Evolutionary conservation across 2,113 vertebrate species (phyloP).

Genomic region (Chunga burmeisteri): DNA sequence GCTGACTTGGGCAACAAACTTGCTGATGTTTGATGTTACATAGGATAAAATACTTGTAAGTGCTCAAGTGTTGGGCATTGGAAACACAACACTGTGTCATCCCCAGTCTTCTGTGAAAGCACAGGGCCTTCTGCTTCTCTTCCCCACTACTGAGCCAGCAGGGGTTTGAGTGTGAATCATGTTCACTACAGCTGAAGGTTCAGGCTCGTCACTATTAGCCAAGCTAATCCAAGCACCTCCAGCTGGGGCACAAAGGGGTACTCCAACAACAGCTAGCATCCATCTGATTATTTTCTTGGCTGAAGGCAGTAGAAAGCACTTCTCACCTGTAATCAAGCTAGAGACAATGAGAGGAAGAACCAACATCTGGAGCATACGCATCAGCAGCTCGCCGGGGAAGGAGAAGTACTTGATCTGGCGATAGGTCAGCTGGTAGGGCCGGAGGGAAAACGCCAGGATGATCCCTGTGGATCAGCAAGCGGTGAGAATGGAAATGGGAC

Average conservation of each 20-base stretch:
- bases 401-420: conserved; percentile 95
- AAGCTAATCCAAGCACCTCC: not conserved
- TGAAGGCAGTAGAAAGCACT: not conserved
- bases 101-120: not conserved
- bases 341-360: conserved; percentile 95
- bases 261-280: not conserved
- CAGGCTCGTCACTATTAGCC: not conserved
- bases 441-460: conserved; percentile 85
- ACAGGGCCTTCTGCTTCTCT: not conserved
- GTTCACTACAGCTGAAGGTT: not conserved
- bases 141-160: not conserved
- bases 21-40: not conserved
- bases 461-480: conserved; percentile 77
- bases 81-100: not conserved
- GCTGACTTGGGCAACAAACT: not conserved
- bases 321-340: conserved; percentile 92
- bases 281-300: not conserved
- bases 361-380: conserved; percentile 97
- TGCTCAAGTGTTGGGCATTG: not conserved
- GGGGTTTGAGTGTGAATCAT: not conserved
- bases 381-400: conserved; percentile 95
- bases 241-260: not conserved
- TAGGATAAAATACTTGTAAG: not conserved
- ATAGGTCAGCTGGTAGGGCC: conserved; percentile 84
- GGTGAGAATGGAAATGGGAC: not conserved